A percentile compares a stretch with the other conserved stretches of the same genome.
phyloP scores from a whole-genome alignment of 2,113 vertebrate genomes.

The Piaya cayana region DNA sequence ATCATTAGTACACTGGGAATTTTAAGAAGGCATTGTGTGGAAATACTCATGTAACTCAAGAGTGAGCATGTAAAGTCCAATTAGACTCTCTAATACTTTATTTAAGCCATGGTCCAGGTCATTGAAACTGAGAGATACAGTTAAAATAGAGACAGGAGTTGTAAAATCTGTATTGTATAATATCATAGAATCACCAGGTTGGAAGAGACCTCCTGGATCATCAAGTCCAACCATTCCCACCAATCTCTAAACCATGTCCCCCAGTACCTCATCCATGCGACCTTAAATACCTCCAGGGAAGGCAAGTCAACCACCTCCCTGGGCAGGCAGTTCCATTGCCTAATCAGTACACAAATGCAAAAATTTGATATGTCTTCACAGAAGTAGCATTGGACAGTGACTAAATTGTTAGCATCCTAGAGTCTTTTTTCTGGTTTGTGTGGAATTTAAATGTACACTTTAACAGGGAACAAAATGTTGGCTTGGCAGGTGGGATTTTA shows the following conservation, averaged over 20 bases:
- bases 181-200: too few relatives aligned
- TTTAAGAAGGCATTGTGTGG: not conserved
- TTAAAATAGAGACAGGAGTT: not conserved
- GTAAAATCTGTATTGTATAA: fast-evolving
- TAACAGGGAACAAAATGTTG: not conserved
- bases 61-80: not conserved
- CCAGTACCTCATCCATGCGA: too few relatives aligned
- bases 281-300: too few relatives aligned
- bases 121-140: not conserved
- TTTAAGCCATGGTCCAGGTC: not conserved
- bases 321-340: too few relatives aligned
- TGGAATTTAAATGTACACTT: not conserved
- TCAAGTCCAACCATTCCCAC: too few relatives aligned
- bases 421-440: not conserved
- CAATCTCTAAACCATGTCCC: too few relatives aligned
- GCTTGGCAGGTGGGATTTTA: not conserved
- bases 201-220: too few relatives aligned
- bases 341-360: not conserved
- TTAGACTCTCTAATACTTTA: not conserved
- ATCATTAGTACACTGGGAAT: not conserved
- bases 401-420: not conserved
- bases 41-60: not conserved
- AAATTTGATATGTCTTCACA: not conserved
- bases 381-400: not conserved
- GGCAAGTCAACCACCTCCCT: too few relatives aligned